Percentiles rank a stretch among this genome's conserved stretches.
Conservation (phyloP, 1,140 invertebrate genomes). For the Zaprionus gabonicus region DNA sequence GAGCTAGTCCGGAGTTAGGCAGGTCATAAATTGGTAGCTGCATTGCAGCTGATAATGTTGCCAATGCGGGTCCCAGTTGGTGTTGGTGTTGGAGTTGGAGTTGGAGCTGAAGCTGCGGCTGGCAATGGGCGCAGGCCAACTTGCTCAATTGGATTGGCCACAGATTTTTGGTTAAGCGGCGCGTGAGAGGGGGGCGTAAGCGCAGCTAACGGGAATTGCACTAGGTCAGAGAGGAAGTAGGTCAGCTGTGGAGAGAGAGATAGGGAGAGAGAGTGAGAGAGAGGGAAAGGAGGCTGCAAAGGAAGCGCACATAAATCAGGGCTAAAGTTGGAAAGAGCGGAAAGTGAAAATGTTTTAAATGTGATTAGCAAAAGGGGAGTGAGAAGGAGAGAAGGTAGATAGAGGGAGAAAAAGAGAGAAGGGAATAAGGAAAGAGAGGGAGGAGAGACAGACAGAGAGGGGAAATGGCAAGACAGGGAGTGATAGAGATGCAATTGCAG, state of each 20-base stretch:
- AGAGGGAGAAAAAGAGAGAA: not conserved
- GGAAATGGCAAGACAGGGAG: too few species aligned
- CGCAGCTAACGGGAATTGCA: not conserved
- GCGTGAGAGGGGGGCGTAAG: not conserved
- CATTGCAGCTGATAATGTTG: conserved; percentile 75
- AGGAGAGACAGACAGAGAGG: too few species aligned
- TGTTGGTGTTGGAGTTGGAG: not conserved
- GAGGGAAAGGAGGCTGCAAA: not conserved
- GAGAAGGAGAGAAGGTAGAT: not conserved
- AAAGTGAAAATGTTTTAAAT: conserved; percentile 43
- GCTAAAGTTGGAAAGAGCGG: conserved; percentile 46
- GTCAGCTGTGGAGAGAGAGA: conserved; percentile 68
- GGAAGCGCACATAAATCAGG: conserved; percentile 60
- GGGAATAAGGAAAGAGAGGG: not conserved
- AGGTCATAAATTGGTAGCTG: conserved; percentile 74
- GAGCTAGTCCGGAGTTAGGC: not conserved
- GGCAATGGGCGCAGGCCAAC: conserved; percentile 26
- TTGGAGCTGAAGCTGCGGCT: not conserved
- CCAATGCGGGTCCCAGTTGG: not conserved
- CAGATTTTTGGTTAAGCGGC: conserved; percentile 50
- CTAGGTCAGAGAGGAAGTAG: conserved; percentile 36
- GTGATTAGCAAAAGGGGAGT: conserved; percentile 32
- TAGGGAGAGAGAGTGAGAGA: conserved; percentile 7
- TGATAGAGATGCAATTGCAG: too few species aligned
- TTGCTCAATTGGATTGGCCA: conserved; percentile 64